A percentile compares a stretch with the other conserved stretches of the same genome.
These are phyloP conservation scores for Trialeurodes vaporariorum DNA, from an alignment of 1,140 invertebrate genomes.

Conservation along the genomic window DNA sequence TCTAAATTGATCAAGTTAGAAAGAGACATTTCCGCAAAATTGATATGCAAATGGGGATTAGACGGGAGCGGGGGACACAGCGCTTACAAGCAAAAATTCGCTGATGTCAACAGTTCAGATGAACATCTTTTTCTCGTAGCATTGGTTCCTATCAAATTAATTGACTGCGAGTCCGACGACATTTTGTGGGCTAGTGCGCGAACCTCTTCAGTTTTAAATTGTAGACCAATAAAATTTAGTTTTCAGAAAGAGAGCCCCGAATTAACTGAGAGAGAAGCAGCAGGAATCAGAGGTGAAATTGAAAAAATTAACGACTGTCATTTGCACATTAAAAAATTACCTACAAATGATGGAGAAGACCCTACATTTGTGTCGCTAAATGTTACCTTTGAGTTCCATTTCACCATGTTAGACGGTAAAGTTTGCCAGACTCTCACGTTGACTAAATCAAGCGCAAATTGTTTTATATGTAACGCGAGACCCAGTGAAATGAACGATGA, in stretches of 20 bases:
- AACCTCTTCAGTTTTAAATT: constrained; percentile 31
- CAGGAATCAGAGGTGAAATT: constrained; percentile 25
- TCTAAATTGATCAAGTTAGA: too few species aligned
- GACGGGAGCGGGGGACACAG: constrained; percentile 27
- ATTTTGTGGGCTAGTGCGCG: constrained; percentile 29
- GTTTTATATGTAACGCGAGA: constrained; percentile 33
- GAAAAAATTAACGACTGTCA: constrained; percentile 22
- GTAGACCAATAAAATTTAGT: constrained; percentile 28
- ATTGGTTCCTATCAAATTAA: constrained; percentile 28
- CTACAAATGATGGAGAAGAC: too few species aligned
- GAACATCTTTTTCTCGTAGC: constrained; percentile 26
- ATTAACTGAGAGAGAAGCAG: constrained; percentile 4
- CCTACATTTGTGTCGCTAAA: neutral
- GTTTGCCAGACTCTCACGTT: constrained; percentile 33
- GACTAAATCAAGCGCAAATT: constrained; percentile 30
- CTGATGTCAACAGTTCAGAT: constrained; percentile 13
- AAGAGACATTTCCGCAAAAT: too few species aligned
- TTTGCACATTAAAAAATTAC: too few species aligned
- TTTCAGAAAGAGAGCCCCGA: constrained; percentile 25
- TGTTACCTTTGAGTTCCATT: constrained; percentile 24
- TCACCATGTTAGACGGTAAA: constrained; percentile 37
- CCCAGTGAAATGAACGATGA: constrained; percentile 34
- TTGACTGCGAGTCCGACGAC: constrained; percentile 5
- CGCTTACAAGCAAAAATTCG: constrained; percentile 29
- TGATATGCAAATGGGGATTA: constrained; percentile 29